Base-by-base conservation (phyloP, 2,113 vertebrate genomes). In the Elgaria multicarinata region DNA sequence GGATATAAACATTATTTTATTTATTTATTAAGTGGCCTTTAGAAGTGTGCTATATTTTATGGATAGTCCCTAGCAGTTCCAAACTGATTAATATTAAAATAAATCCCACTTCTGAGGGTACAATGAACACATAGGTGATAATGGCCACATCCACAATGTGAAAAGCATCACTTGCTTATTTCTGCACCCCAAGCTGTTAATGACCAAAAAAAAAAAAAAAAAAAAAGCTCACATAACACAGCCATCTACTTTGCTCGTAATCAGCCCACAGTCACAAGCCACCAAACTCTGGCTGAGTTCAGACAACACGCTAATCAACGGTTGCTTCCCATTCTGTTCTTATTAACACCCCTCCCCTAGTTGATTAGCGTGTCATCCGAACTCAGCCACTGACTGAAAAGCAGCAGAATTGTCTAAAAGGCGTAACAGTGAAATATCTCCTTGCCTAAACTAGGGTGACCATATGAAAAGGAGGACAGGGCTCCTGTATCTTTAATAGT, bases 151-250 rank as follows among this genome's bases (percentile, higher is more conserved):
- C 36, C n/a, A 71, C 50, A 36, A 72, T 22, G 13, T 39, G n/a
- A 71, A 71, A 24, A 36, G 42, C 83, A 46, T 46, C 24, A 28
- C 39, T 8, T 44, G 20, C 0, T 44, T 20, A 76, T 44, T 13
- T 71, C 39, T 33, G 26, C 39, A 46, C 28, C 24, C 28, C 46
- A 83, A 26, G 31, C 26, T 4, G 16, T 46, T 39, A 33, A 75
- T 20, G n/a, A 1, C 4, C 24, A 82, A 5, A 31, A 8, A n/a
- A 36, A n/a, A 1, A 1, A 42, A 28, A 8, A 22, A 6, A 4
- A 53, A 13, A 2, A 53, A 26, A 85, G 26, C 24, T 50, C 64
- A 33, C 13, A 3, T 69, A 71, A 33, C 46, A 81, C 42, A 14
- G 2, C 2, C 62, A 58, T 39, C 16, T 39, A 3, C 33, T 71